Evolutionary conservation across 2,797 vertebrate species (phyloP).

Genomic region (Melanotaenia maccullochi): DNA sequence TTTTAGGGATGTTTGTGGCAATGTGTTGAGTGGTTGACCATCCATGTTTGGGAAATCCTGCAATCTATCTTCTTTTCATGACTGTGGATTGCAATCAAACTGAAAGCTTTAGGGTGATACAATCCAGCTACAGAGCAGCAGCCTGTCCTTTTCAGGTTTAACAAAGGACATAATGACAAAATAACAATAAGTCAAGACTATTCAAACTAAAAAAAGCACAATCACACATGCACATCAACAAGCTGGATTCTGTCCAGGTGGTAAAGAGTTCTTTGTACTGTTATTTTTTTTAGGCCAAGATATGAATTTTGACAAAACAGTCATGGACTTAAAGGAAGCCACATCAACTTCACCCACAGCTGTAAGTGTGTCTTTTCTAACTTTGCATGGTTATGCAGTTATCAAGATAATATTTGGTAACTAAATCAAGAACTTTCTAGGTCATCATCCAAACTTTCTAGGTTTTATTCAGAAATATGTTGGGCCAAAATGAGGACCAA

Average conservation of each 20-base stretch:
- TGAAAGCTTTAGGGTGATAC: constrained; percentile 38
- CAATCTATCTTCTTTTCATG: constrained; percentile 49
- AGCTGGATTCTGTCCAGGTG: constrained; percentile 10
- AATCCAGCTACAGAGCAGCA: constrained; percentile 49
- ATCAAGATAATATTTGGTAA: background rate
- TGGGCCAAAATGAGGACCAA: constrained; percentile 28
- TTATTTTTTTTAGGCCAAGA: constrained; percentile 69
- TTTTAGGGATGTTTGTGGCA: constrained; percentile 30
- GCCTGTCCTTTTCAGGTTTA: constrained; percentile 30
- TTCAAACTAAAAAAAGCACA: constrained; percentile 2
- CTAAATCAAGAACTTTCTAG: background rate
- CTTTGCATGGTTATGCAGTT: background rate
- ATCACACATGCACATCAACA: background rate
- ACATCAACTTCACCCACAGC: constrained; percentile 61
- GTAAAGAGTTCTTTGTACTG: constrained; percentile 30
- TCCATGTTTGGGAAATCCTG: constrained; percentile 36
- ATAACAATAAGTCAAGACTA: constrained; percentile 16
- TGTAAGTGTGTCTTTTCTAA: constrained; percentile 66
- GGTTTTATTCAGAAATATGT: background rate
- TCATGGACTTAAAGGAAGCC: constrained; percentile 53
- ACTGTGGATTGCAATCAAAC: constrained; percentile 40
- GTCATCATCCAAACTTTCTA: background rate
- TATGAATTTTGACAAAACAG: constrained; percentile 62
- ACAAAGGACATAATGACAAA: constrained; percentile 29
- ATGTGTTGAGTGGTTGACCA: constrained; percentile 44